Percentiles rank a stretch among this genome's conserved stretches.
phyloP scores from a whole-genome alignment of 2,888 invertebrate species.

The Agrotis puta region DNA sequence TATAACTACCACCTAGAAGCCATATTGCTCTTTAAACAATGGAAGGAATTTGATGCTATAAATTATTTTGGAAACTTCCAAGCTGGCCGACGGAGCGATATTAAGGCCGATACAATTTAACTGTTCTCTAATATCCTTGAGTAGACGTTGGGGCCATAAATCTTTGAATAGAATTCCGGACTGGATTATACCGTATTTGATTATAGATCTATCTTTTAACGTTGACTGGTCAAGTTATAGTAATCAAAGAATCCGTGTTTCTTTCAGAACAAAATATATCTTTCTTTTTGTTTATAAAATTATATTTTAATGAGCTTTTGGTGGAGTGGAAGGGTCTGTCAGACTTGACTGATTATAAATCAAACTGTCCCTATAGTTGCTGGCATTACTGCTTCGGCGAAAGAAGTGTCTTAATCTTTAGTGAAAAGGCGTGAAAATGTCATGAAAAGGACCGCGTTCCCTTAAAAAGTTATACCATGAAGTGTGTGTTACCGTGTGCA shows the following conservation, averaged over 20 bases:
- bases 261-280: too few relatives aligned
- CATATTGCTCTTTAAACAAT: constrained; percentile 9
- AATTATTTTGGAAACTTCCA: constrained; percentile 27
- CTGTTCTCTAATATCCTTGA: constrained; percentile 17
- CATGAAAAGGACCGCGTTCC: neutral
- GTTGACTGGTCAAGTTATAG: constrained; percentile 1
- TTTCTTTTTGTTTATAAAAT: too few relatives aligned
- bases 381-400: too few relatives aligned
- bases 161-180: constrained; percentile 26
- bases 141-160: constrained; percentile 22
- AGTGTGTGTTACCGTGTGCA: constrained; percentile 72
- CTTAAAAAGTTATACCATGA: neutral
- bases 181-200: constrained; percentile 18
- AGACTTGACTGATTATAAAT: too few relatives aligned
- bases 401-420: neutral
- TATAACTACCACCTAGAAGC: neutral
- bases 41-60: constrained; percentile 34
- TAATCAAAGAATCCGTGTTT: neutral
- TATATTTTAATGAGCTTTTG: too few relatives aligned
- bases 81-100: constrained; percentile 17
- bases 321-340: too few relatives aligned
- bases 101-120: constrained; percentile 38
- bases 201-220: constrained; percentile 17
- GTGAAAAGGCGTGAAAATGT: neutral
- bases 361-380: too few relatives aligned